A percentile compares a stretch with the other conserved stretches of the same genome.
phyloP scores from a whole-genome alignment of 1,140 invertebrate genomes.

The Lepidurus couesii region DNA sequence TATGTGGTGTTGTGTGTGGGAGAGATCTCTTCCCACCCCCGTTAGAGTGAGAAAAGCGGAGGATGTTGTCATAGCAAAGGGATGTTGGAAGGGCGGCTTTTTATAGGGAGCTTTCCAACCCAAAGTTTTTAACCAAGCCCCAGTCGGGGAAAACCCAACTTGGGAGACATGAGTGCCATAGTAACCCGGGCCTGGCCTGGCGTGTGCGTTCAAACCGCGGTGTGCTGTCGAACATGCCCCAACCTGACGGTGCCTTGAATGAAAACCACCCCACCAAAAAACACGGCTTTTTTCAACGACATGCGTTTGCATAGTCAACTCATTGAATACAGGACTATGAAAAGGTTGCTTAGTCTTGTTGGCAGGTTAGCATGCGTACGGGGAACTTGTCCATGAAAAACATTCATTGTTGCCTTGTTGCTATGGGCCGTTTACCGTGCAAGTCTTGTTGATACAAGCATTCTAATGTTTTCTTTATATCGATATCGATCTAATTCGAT shows the following conservation, averaged over 20 bases:
- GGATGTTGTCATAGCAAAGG: conserved; percentile 15
- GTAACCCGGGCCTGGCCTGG: too few relatives aligned
- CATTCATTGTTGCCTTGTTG: neutral
- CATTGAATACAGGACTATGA: neutral
- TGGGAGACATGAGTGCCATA: too few relatives aligned
- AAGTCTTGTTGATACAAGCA: too few relatives aligned
- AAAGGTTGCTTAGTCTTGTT: conserved; percentile 12
- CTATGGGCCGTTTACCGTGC: too few relatives aligned
- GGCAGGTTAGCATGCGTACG: neutral
- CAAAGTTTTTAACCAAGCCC: neutral
- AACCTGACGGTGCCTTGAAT: too few relatives aligned
- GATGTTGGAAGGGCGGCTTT: neutral
- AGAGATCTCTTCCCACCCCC: neutral
- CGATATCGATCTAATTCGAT: too few relatives aligned
- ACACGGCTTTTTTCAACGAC: neutral
- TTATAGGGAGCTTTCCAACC: neutral
- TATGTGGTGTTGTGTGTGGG: neutral
- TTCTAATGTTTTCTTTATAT: too few relatives aligned
- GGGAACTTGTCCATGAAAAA: neutral
- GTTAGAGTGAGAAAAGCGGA: neutral
- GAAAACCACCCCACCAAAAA: too few relatives aligned
- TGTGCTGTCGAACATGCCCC: too few relatives aligned
- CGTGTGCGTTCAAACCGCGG: too few relatives aligned
- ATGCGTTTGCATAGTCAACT: neutral
- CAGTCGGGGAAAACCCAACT: too few relatives aligned